Conservation (phyloP, 1,140 invertebrate species). For the Cotesia chilonis region DNA sequence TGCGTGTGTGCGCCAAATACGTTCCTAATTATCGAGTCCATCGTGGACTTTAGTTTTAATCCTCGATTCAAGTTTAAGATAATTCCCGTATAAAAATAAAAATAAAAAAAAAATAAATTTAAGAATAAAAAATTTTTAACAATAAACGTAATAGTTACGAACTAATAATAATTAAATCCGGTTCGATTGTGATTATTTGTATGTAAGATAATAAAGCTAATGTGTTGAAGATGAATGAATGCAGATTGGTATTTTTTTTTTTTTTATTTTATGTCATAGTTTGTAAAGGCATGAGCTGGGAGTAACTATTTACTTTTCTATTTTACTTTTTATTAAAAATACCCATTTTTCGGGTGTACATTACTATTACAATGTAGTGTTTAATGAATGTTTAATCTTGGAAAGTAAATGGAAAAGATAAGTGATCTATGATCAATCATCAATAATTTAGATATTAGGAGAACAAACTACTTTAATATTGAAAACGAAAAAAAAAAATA, state of each 20-base stretch:
- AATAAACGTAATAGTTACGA: neutral
- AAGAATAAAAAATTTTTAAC: constrained; percentile 19
- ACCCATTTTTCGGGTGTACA: too few relatives aligned
- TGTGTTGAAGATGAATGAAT: constrained; percentile 7
- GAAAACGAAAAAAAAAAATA: neutral
- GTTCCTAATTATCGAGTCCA: neutral
- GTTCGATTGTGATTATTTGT: constrained; percentile 6
- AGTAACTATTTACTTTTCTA: constrained; percentile 27
- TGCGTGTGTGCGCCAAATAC: constrained; percentile 24
- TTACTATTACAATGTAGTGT: neutral
- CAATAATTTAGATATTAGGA: neutral
- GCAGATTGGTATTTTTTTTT: neutral
- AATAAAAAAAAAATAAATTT: constrained; percentile 14
- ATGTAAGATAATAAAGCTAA: constrained; percentile 15
- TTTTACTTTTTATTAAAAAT: neutral
- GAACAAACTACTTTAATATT: neutral
- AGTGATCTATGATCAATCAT: constrained; percentile 4
- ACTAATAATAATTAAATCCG: constrained; percentile 23
- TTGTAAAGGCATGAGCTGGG: constrained; percentile 46
- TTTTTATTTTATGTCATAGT: constrained; percentile 27
- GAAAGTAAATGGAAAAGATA: constrained; percentile 3
- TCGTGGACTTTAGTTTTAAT: constrained; percentile 14
- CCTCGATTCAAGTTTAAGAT: constrained; percentile 8
- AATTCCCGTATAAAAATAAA: neutral
- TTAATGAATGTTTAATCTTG: neutral